Conservation (phyloP, 2,888 invertebrate genomes). For the Rotaria macrura region DNA sequence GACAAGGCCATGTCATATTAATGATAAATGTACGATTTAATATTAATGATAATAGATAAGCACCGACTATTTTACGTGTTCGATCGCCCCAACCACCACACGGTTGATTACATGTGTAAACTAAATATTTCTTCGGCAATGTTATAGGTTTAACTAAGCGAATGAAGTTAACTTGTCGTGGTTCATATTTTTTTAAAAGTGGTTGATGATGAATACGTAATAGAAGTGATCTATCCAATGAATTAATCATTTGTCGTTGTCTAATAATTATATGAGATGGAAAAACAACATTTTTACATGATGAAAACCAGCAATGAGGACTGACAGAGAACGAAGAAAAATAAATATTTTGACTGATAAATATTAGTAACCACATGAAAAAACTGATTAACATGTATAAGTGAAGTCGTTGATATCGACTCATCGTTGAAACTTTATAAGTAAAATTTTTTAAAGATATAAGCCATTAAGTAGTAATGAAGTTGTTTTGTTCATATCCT, state of each 20-base stretch:
- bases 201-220: not conserved
- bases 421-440: not conserved
- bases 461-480: too few relatives aligned
- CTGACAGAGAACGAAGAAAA: not conserved
- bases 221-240: not conserved
- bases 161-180: not conserved
- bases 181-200: not conserved
- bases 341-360: not conserved
- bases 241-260: not conserved
- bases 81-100: constrained; percentile 24
- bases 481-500: too few relatives aligned
- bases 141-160: not conserved
- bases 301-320: not conserved
- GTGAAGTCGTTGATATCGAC: not conserved
- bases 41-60: constrained; percentile 11
- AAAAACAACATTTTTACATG: not conserved
- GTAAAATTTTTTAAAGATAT: not conserved
- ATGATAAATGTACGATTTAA: constrained; percentile 22
- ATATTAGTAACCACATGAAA: not conserved
- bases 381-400: not conserved
- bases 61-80: constrained; percentile 3
- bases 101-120: constrained; percentile 13
- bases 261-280: not conserved
- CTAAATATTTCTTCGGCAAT: not conserved
- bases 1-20: constrained; percentile 7